Evolutionary conservation across 2,113 vertebrate genomes (phyloP).

Genomic region (Ia io): DNA sequence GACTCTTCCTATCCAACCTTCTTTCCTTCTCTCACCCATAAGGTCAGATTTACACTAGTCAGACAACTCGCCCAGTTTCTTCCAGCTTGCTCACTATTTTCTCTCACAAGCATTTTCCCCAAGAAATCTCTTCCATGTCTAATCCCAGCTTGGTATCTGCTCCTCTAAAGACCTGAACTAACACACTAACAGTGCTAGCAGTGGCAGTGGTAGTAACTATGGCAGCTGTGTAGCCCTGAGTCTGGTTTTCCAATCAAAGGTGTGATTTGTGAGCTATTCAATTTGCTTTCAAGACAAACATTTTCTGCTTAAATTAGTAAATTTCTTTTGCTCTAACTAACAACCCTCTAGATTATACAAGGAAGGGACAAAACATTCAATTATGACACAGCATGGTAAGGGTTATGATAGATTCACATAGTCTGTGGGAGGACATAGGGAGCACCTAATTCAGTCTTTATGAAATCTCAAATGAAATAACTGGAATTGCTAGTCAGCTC

Average conservation of each 20-base stretch:
- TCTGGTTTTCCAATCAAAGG: not conserved
- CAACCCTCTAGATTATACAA: not conserved
- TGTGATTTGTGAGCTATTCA: not conserved
- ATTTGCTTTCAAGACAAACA: not conserved
- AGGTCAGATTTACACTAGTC: not conserved
- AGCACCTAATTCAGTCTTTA: not conserved
- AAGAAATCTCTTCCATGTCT: not conserved
- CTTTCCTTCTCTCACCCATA: not conserved
- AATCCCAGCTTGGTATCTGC: not conserved
- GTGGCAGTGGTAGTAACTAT: not conserved
- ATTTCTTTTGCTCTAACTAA: not conserved
- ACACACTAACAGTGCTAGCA: not conserved
- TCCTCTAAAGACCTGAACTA: not conserved
- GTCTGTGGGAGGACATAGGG: not conserved
- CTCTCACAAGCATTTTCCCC: not conserved
- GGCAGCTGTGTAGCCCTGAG: not conserved
- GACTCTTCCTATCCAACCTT: not conserved
- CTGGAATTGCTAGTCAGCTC: not conserved
- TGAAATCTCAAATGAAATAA: not conserved
- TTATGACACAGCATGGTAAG: not conserved
- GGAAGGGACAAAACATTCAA: not conserved
- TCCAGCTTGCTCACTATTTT: not conserved
- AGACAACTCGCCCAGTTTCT: not conserved
- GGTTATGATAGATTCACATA: not conserved
- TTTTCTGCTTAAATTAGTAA: conserved; percentile 5